Base-by-base conservation (phyloP, 2,888 invertebrate species). In the Rhamphomyia laevipes region DNA sequence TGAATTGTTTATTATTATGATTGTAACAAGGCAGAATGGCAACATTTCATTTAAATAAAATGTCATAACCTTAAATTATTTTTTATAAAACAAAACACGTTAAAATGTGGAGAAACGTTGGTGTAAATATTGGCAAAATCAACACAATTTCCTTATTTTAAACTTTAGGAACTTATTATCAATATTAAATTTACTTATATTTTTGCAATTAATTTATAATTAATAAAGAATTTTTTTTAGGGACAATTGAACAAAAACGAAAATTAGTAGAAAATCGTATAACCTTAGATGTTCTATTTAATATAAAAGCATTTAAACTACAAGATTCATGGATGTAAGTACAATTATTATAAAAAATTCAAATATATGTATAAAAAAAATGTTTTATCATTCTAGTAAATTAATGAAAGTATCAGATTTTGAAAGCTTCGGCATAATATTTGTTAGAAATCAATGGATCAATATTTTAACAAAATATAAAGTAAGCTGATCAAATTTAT, bases 401-500 rank as follows among this genome's bases (percentile, higher is more conserved):
- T 59, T 68, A 35, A 57, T 61, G 35, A 56, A 53, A 33, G 53
- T 58, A n/a, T 62, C 63, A 11, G 61, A 60, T 45, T 57, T 68
- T 30, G 62, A 61, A 6, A 62, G 64, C 31, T 66, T 60, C 43
- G 64, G 62, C 50, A 64, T 63, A 46, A 58, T 57, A 3, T 67
- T 66, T 17, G 61, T 68, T 15, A 59, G 65, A 13, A 65, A 65
- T 44, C 67, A 67, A 37, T 67, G 67, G 67, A 57, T 62, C 4
- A 62, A 59, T 43, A 59, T 68, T 59, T 57, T 68, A 23, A 59
- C 62, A 37, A 60, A 59, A 38, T 67, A 67, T 50, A 66, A 63
- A 45, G 55, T 60, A n/a, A 64, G 62, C 15, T 68, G 67, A 58
- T 61, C 21, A 27, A 27, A 27, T 27, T 27, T 27, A 27, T 21